phyloP scores from a whole-genome alignment of 2,113 vertebrate genomes.

The Hemibagrus wyckioides region DNA sequence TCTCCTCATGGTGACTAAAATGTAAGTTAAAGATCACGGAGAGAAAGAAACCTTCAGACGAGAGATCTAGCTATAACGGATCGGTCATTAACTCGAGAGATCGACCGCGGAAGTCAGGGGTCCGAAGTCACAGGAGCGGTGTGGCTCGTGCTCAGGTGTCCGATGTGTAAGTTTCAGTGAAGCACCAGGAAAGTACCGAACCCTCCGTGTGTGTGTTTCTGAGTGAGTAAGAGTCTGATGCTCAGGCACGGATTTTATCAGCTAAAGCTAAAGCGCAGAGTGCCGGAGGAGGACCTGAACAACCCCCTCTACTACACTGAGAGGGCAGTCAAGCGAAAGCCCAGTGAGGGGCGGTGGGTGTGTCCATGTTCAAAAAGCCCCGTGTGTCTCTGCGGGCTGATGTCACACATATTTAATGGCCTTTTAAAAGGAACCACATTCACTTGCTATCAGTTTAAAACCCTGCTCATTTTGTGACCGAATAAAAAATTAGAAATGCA shows the following conservation, averaged over 20 bases:
- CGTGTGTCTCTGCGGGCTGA: constrained; percentile 29
- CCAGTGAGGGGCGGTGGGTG: constrained; percentile 38
- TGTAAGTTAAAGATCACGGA: background rate
- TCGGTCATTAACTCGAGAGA: background rate
- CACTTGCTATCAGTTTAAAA: background rate
- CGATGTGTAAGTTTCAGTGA: background rate
- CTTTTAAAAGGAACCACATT: constrained; percentile 11
- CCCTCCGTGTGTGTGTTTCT: background rate
- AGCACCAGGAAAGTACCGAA: background rate
- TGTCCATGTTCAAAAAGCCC: constrained; percentile 39
- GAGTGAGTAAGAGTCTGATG: background rate
- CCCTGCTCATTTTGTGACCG: too few relatives aligned
- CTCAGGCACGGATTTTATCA: constrained; percentile 35
- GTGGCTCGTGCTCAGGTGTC: background rate
- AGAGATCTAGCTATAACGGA: background rate
- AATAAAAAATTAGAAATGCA: too few relatives aligned
- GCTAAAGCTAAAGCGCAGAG: constrained; percentile 44
- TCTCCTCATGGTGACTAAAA: constrained; percentile 69
- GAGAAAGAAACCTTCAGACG: background rate
- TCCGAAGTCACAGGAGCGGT: too few relatives aligned
- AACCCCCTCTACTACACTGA: constrained; percentile 51
- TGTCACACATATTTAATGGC: constrained; percentile 47
- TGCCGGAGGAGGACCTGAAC: constrained; percentile 41
- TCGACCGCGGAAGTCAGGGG: too few relatives aligned
- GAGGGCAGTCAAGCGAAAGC: constrained; percentile 57